phyloP scores from a whole-genome alignment of 1,140 invertebrate species.

The Aphidius ervi region DNA sequence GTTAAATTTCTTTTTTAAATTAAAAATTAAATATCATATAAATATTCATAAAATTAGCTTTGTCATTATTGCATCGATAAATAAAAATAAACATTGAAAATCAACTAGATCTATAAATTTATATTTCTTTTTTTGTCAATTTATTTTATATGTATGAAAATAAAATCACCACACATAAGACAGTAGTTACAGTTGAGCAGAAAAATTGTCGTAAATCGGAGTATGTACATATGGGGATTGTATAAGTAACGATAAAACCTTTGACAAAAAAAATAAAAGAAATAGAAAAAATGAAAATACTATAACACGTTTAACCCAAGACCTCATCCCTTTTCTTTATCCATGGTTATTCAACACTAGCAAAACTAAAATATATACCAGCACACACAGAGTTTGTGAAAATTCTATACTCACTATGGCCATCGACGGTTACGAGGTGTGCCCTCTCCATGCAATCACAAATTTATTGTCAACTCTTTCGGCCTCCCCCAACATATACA shows the following conservation, averaged over 20 bases:
- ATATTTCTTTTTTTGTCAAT: not conserved
- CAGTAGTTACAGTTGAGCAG: conserved; percentile 36
- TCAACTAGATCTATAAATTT: too few species aligned
- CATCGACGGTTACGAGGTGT: conserved; percentile 22
- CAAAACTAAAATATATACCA: not conserved
- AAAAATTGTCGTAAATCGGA: conserved; percentile 22
- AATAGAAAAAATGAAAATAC: conserved; percentile 10
- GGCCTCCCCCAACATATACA: conserved; percentile 5
- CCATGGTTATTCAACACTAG: too few species aligned
- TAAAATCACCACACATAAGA: conserved; percentile 35
- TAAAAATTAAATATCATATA: too few species aligned
- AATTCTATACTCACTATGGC: conserved; percentile 14
- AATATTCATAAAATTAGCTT: too few species aligned
- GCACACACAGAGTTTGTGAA: conserved; percentile 7
- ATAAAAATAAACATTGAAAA: too few species aligned
- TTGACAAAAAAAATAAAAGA: conserved; percentile 27
- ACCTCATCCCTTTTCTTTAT: not conserved
- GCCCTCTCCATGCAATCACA: conserved; percentile 29
- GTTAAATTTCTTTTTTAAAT: too few species aligned
- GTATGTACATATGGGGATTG: conserved; percentile 15
- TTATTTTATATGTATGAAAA: conserved; percentile 26
- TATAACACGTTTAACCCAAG: conserved; percentile 38
- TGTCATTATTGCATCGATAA: too few species aligned
- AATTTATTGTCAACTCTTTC: conserved; percentile 37
- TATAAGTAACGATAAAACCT: conserved; percentile 35